Base-by-base conservation (phyloP, 2,113 vertebrate genomes). In the Aspiorhynchus laticeps region DNA sequence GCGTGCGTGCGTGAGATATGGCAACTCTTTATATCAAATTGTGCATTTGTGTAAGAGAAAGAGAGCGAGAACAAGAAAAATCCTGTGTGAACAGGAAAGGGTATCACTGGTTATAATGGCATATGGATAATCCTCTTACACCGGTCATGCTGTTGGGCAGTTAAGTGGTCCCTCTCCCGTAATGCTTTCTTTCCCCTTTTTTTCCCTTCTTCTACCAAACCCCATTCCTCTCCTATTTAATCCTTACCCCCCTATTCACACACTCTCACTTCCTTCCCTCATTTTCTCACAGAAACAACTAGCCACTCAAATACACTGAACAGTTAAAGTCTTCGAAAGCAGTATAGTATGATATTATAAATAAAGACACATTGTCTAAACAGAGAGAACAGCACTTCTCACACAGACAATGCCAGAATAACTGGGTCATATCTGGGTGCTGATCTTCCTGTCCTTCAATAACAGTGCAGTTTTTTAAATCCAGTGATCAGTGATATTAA, bases 81-180 rank as follows among this genome's bases (percentile, higher is more conserved):
- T 79, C 48, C 19, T 77, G 26, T 8, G n/a, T 10, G n/a, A 83
- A 67, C 26, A 65, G 74, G 59, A 71, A 80, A 80, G 87, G 14
- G 81, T 86, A 81, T 89, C 78, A 89, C 81, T 87, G 79, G 73
- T 59, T 82, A 17, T 1, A 86, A 67, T 24, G 74, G 21, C 85
- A 86, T 65, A 81, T 85, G 69, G 67, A 59, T 84, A 88, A 91
- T 89, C 88, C 71, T 86, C 85, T 88, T 89, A 87, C 43, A 63
- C 61, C 65, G 83, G 28, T 56, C 65, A 83, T 85, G 31, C 80
- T 59, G 67, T 80, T 80, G 7, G 36, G 43, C 78, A 69, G 65
- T 83, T 75, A 83, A 85, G 77, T 63, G 61, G 65, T 80, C 65
- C 14, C 73, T 75, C 73, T 43, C 38, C 38, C 36, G 80, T 80